Evolutionary conservation across 2,113 vertebrate species (phyloP).

Genomic region (Etheostoma spectabile): DNA sequence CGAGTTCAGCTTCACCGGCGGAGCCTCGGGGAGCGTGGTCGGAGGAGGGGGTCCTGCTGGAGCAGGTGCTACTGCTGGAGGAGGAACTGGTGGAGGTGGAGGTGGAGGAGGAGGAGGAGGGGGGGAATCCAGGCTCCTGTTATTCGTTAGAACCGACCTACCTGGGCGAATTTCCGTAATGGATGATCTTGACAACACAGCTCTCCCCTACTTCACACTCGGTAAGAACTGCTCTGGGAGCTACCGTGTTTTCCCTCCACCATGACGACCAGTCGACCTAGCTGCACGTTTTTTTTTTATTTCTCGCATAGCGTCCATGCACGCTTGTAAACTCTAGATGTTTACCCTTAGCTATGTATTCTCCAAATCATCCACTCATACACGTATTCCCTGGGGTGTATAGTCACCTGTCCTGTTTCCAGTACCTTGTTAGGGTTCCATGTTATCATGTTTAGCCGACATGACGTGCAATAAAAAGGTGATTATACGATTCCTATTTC

Average conservation of each 20-base stretch:
- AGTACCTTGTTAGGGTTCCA: background rate
- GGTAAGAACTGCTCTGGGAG: constrained; percentile 84
- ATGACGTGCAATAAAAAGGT: background rate
- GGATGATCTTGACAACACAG: constrained; percentile 99
- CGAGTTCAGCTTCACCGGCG: constrained; percentile 94
- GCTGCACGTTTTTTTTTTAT: constrained; percentile 27
- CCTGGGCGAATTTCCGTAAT: constrained; percentile 95
- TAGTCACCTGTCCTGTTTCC: constrained; percentile 30
- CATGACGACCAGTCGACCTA: constrained; percentile 3
- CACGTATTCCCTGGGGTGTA: background rate
- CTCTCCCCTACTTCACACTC: constrained; percentile 98
- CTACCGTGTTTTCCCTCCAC: constrained; percentile 15
- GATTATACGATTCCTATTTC: background rate
- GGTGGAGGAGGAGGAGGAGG: constrained; percentile 74
- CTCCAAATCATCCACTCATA: background rate
- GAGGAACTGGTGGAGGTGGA: constrained; percentile 49
- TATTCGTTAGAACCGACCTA: constrained; percentile 96
- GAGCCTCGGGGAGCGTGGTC: constrained; percentile 79
- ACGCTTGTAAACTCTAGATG: background rate
- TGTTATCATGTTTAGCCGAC: background rate
- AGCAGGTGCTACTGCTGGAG: constrained; percentile 58
- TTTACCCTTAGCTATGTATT: background rate
- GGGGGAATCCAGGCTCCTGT: constrained; percentile 92
- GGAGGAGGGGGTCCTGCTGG: constrained; percentile 64
- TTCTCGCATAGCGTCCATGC: constrained; percentile 9